A percentile compares a stretch with the other conserved stretches of the same genome.
Evolutionary conservation across 64 coral and sea anemone species (phyloP).

Genomic region (Pocillopora verrucosa): DNA sequence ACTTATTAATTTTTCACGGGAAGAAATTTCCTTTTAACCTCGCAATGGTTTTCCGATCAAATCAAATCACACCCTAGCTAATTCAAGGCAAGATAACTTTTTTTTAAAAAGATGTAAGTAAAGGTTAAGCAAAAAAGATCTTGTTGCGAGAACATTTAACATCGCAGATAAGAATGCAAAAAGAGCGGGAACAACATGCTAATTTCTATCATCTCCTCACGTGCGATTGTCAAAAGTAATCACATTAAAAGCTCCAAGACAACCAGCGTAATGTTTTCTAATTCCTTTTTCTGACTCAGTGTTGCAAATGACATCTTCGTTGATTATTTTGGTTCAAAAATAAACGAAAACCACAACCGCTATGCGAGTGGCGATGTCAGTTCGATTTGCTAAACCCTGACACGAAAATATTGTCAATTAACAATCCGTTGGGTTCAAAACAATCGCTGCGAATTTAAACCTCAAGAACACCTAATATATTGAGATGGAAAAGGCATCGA

Average conservation of each 20-base stretch:
- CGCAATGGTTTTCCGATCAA: not conserved
- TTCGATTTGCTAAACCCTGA: not conserved
- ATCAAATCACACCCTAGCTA: not conserved
- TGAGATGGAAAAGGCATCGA: not conserved
- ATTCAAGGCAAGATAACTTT: not conserved
- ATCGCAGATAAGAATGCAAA: not conserved
- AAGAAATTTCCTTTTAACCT: not conserved
- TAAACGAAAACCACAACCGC: not conserved
- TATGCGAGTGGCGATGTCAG: not conserved
- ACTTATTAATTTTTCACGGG: slow-evolving; percentile 26
- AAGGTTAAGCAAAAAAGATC: not conserved
- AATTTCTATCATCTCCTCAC: not conserved
- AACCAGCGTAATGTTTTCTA: not conserved
- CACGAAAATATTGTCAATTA: not conserved
- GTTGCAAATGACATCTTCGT: not conserved
- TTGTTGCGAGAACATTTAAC: not conserved
- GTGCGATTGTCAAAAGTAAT: not conserved
- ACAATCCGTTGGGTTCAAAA: not conserved
- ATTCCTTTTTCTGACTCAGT: not conserved
- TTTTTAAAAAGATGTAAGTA: not conserved
- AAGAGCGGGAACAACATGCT: not conserved
- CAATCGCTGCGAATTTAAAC: not conserved
- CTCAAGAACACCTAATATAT: not conserved
- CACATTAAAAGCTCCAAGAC: not conserved
- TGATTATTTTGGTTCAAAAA: not conserved